Percentiles rank a stretch among this genome's conserved stretches.
Conservation (phyloP, 2,113 vertebrate genomes). For the Riparia riparia region DNA sequence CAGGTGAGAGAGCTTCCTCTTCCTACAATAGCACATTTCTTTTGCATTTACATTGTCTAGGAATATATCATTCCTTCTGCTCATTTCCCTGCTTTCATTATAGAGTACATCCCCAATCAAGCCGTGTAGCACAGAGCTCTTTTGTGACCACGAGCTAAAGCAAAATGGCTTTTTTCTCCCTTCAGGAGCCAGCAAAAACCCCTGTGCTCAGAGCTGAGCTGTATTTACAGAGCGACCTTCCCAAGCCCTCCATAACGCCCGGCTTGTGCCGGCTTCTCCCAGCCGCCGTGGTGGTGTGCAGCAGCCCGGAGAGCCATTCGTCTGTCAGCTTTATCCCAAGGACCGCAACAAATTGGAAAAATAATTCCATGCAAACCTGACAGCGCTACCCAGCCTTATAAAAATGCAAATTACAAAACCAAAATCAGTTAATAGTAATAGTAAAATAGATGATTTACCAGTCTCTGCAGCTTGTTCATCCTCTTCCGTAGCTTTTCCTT, state of each 20-base stretch:
- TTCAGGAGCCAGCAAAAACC: not conserved
- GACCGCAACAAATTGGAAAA: not conserved
- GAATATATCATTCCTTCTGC: not conserved
- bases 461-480: constrained; percentile 57
- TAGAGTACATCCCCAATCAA: not conserved
- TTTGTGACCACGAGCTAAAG: not conserved
- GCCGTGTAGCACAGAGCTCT: not conserved
- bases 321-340: not conserved
- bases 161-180: not conserved
- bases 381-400: not conserved
- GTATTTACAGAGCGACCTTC: not conserved
- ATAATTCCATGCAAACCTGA: not conserved
- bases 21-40: not conserved
- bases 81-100: not conserved
- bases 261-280: not conserved
- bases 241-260: not conserved
- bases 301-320: not conserved
- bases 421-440: not conserved
- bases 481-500: not conserved
- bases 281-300: not conserved
- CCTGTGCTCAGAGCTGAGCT: not conserved
- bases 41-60: not conserved
- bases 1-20: not conserved
- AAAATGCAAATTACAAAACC: not conserved
- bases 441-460: constrained; percentile 43